Evolutionary conservation across 2,888 invertebrate genomes (phyloP), one percentile per base, ranked within the genome.

Genomic region (Altica lythri): DNA sequence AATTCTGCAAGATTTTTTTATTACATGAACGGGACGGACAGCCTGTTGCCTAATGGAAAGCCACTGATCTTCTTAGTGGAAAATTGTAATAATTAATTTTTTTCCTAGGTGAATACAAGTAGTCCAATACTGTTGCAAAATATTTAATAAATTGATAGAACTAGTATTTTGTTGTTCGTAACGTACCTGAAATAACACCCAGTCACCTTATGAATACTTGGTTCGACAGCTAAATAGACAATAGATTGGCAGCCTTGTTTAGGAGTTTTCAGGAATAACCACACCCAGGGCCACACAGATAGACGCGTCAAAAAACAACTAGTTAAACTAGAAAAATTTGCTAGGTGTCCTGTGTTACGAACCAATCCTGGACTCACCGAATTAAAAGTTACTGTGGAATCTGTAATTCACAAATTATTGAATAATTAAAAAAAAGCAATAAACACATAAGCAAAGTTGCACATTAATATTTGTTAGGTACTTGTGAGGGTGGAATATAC

Each of bases 171-270:
- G n/a, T n/a, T n/a, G n/a, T n/a, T n/a, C n/a, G n/a, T n/a, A n/a
- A n/a, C n/a, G n/a, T 77, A 89, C 89, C 83, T 84, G 72, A 85
- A 85, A 73, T 85, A 85, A 75, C 83, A 81, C 59, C 89, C 89
- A 17, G 83, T 79, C 4, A 81, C 78, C 53, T 78, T 77, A 54
- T 80, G 79, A 54, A 88, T 74, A 46, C 78, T 77, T n/a, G 83
- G 81, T 66, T 85, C 83, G 9, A 88, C 79, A 3, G 86, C 84
- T 49, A 83, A 80, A 68, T 84, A 85, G 46, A 90, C 72, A 29
- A 82, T 77, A 5, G 85, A 84, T 70, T 89, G 87, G 19, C 87
- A 83, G 10, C 89, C 89, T 74, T 88, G 86, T 42, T 74, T 74
- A 1, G 87, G 80, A 40, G 81, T 83, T 75, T 88, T 88, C 72